A percentile compares a stretch with the other conserved stretches of the same genome.
Conservation (phyloP, 2,113 vertebrate species). For the Drymodes brunneopygia region DNA sequence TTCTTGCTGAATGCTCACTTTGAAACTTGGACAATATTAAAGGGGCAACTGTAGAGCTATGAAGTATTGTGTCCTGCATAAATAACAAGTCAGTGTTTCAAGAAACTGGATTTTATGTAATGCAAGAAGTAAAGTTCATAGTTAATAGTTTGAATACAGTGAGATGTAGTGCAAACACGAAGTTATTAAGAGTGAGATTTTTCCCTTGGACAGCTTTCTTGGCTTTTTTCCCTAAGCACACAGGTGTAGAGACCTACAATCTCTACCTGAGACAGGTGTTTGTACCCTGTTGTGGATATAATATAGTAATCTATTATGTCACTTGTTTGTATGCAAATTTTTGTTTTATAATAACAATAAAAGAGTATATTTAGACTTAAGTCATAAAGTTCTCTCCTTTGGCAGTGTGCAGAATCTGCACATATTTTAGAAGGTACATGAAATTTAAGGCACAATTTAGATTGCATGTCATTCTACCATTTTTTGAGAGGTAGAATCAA, state of each 20-base stretch:
- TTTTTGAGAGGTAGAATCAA: background rate
- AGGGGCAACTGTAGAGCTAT: background rate
- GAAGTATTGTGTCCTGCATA: background rate
- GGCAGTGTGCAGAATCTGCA: background rate
- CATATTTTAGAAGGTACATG: background rate
- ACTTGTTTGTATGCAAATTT: background rate
- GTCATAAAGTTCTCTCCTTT: background rate
- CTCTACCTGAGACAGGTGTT: background rate
- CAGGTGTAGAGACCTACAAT: background rate
- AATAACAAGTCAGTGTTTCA: background rate
- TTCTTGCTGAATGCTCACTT: background rate
- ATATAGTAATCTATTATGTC: background rate
- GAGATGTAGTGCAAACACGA: background rate
- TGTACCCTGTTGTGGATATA: background rate
- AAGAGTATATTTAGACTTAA: background rate
- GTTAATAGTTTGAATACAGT: background rate
- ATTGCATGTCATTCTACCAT: background rate
- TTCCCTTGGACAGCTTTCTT: background rate
- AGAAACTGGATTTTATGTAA: background rate
- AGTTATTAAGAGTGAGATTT: background rate
- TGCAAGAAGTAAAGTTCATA: background rate
- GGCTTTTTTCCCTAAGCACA: background rate
- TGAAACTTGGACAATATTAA: background rate
- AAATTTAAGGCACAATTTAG: background rate
- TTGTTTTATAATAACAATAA: background rate